Percentiles rank a stretch among this genome's conserved stretches.
Evolutionary conservation across 2,113 vertebrate genomes (phyloP).

Genomic region (Gorilla gorilla): DNA sequence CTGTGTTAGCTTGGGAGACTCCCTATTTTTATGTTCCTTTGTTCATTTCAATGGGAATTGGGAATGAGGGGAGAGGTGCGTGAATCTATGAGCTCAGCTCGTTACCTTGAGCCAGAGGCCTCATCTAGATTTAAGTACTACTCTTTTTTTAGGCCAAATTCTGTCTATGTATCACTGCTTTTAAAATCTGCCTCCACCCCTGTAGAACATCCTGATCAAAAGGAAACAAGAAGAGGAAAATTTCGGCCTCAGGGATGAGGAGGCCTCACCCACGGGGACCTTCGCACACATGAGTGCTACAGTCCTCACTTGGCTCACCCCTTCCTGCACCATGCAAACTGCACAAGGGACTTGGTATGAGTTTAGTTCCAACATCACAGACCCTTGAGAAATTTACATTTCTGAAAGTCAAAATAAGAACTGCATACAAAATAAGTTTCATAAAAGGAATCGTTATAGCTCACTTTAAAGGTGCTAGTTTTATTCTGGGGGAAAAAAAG

Average conservation of each 20-base stretch:
- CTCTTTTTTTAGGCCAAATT: neutral
- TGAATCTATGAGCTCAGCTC: neutral
- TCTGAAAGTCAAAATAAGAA: slow-evolving; percentile 4
- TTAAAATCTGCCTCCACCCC: neutral
- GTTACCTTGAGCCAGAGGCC: neutral
- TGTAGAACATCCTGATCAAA: neutral
- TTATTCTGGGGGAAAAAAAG: neutral
- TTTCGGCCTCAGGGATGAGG: neutral
- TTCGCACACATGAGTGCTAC: too few species aligned
- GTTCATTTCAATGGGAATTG: neutral
- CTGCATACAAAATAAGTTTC: neutral
- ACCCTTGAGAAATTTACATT: neutral
- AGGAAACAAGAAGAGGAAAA: neutral
- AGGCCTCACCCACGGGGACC: neutral
- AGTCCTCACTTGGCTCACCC: neutral
- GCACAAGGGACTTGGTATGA: neutral
- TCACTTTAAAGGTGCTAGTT: neutral
- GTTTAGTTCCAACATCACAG: neutral
- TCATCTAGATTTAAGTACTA: neutral
- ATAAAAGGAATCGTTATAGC: neutral
- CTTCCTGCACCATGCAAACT: fast-evolving
- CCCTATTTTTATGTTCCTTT: neutral
- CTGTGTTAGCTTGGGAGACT: too few species aligned
- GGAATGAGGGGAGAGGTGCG: neutral
- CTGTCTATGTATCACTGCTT: neutral